These are phyloP conservation scores for Noctua janthe DNA, from an alignment of 2,888 invertebrate species.

Conservation along the genomic window DNA sequence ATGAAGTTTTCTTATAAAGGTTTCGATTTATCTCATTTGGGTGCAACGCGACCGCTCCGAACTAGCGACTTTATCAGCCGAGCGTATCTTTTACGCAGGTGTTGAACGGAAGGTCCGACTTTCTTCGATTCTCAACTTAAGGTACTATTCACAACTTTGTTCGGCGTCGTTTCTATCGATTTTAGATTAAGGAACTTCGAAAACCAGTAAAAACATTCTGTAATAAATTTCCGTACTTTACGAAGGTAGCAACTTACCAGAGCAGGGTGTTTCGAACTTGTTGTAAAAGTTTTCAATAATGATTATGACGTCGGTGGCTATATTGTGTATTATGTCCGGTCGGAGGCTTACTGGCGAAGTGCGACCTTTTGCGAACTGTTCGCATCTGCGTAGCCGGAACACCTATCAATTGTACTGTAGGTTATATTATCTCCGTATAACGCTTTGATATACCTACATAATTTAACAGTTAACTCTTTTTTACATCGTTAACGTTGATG, in stretches of 20 bases:
- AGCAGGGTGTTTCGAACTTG: conserved; percentile 78
- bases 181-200: conserved; percentile 89
- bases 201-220: conserved; percentile 87
- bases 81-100: conserved; percentile 86
- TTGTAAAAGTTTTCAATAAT: conserved; percentile 76
- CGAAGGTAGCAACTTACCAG: conserved; percentile 72
- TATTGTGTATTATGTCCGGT: conserved; percentile 40
- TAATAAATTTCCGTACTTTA: conserved; percentile 86
- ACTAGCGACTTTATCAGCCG: conserved; percentile 81
- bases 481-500: background rate
- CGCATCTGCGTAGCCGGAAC: conserved; percentile 9
- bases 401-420: conserved; percentile 16
- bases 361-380: conserved; percentile 31
- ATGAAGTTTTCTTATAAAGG: conserved; percentile 72
- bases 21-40: conserved; percentile 80
- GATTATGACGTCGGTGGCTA: conserved; percentile 70
- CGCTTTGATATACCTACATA: background rate
- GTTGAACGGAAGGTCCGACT: conserved; percentile 85
- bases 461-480: background rate
- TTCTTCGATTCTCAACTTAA: conserved; percentile 86
- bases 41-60: conserved; percentile 69
- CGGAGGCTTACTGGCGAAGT: conserved; percentile 17
- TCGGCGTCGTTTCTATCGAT: conserved; percentile 88
- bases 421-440: conserved; percentile 9
- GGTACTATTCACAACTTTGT: conserved; percentile 88